Percentiles rank a stretch among this genome's conserved stretches.
phyloP scores from a whole-genome alignment of 2,888 invertebrate genomes.

The Pelosia muscerda region DNA sequence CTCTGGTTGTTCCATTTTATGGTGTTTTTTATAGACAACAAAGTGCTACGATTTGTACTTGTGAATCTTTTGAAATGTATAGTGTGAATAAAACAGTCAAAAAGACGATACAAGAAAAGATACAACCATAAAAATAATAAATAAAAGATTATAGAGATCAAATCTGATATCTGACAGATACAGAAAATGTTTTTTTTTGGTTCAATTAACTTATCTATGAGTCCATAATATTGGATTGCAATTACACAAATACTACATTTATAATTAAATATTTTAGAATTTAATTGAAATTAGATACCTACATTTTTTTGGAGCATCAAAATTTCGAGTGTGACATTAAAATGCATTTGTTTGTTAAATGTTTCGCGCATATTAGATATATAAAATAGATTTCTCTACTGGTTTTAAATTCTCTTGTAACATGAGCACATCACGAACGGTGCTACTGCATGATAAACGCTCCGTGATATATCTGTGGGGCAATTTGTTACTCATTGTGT shows the following conservation, averaged over 20 bases:
- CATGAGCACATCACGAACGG: slow-evolving; percentile 45
- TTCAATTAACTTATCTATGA: neutral
- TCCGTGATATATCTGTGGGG: slow-evolving; percentile 53
- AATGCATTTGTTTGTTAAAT: neutral
- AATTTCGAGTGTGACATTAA: neutral
- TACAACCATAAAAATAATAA: neutral
- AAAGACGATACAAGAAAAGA: neutral
- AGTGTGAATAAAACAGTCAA: neutral
- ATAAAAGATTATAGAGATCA: neutral
- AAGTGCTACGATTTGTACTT: slow-evolving; percentile 12
- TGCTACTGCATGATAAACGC: slow-evolving; percentile 58
- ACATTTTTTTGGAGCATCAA: neutral
- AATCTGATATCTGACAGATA: neutral
- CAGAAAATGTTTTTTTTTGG: neutral
- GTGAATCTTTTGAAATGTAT: slow-evolving; percentile 6
- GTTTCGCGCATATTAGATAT: neutral
- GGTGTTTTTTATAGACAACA: slow-evolving; percentile 34
- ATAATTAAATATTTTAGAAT: neutral
- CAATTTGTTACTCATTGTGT: slow-evolving; percentile 73
- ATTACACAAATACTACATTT: neutral
- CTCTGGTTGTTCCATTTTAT: slow-evolving; percentile 46
- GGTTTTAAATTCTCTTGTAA: slow-evolving; percentile 43
- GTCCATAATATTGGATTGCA: neutral
- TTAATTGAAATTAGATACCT: neutral
- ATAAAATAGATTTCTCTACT: neutral